phyloP scores from a whole-genome alignment of 2,888 invertebrate genomes.

The Panopea generosa region DNA sequence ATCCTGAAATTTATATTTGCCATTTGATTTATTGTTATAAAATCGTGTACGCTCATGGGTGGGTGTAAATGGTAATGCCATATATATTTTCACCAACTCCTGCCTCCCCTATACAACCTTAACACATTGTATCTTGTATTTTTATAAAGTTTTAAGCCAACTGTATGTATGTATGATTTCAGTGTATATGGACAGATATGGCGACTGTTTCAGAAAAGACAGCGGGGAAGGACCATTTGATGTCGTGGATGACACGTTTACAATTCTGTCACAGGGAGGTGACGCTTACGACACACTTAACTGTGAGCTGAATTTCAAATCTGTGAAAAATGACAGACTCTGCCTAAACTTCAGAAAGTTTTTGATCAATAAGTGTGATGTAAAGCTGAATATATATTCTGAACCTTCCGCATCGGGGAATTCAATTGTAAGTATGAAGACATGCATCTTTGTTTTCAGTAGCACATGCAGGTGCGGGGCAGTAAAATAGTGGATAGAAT shows the following conservation, averaged over 20 bases:
- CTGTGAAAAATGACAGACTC: slow-evolving; percentile 64
- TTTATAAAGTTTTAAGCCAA: too few species aligned
- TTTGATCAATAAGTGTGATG: slow-evolving; percentile 53
- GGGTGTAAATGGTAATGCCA: too few species aligned
- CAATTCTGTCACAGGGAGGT: slow-evolving; percentile 54
- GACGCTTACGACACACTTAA: slow-evolving; percentile 63
- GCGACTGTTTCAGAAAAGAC: slow-evolving; percentile 50
- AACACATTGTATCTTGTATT: too few species aligned
- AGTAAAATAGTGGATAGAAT: too few species aligned
- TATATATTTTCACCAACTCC: too few species aligned
- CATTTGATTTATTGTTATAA: too few species aligned
- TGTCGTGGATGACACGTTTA: slow-evolving; percentile 35
- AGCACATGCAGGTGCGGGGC: neutral
- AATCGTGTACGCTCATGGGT: too few species aligned
- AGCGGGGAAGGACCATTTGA: slow-evolving; percentile 17
- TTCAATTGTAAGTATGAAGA: slow-evolving; percentile 47
- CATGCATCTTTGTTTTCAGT: neutral
- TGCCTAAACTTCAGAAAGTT: slow-evolving; percentile 70
- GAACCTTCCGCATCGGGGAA: slow-evolving; percentile 45
- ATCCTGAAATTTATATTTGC: too few species aligned
- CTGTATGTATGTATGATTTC: too few species aligned
- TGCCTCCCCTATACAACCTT: too few species aligned
- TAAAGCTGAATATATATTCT: slow-evolving; percentile 62
- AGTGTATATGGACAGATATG: slow-evolving; percentile 61
- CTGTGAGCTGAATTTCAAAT: slow-evolving; percentile 72